Percentiles rank a stretch among this genome's conserved stretches.
Conservation (phyloP, 2,113 vertebrate species). For the Cyphomyrus plagiostoma region DNA sequence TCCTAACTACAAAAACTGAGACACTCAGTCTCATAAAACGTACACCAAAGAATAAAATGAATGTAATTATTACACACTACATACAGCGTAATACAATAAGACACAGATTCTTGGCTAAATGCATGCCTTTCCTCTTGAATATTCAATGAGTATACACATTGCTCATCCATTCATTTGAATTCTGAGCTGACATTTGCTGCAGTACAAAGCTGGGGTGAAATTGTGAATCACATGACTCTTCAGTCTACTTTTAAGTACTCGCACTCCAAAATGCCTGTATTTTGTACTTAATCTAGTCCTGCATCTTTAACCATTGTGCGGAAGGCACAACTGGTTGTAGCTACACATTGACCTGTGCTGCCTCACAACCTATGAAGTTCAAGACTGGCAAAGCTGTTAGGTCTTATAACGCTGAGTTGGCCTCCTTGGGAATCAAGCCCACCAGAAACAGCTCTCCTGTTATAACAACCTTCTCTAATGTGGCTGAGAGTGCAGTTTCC, state of each 20-base stretch:
- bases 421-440: not conserved
- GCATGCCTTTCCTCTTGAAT: not conserved
- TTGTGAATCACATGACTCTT: not conserved
- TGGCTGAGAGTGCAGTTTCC: not conserved
- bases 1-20: too few relatives aligned
- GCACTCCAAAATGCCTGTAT: not conserved
- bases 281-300: not conserved
- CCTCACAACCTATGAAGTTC: not conserved
- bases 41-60: not conserved
- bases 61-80: not conserved
- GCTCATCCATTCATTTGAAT: not conserved
- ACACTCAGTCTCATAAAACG: not conserved
- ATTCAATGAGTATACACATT: not conserved
- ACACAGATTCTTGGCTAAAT: not conserved
- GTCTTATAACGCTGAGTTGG: constrained; percentile 3
- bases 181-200: not conserved
- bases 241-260: not conserved
- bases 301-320: not conserved
- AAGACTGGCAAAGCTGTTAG: constrained; percentile 7
- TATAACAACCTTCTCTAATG: constrained; percentile 1
- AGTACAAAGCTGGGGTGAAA: not conserved
- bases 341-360: not conserved
- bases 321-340: not conserved
- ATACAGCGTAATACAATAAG: not conserved
- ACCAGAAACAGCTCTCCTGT: not conserved